phyloP scores from a whole-genome alignment of 2,113 vertebrate species.

The Tympanuchus pallidicinctus region DNA sequence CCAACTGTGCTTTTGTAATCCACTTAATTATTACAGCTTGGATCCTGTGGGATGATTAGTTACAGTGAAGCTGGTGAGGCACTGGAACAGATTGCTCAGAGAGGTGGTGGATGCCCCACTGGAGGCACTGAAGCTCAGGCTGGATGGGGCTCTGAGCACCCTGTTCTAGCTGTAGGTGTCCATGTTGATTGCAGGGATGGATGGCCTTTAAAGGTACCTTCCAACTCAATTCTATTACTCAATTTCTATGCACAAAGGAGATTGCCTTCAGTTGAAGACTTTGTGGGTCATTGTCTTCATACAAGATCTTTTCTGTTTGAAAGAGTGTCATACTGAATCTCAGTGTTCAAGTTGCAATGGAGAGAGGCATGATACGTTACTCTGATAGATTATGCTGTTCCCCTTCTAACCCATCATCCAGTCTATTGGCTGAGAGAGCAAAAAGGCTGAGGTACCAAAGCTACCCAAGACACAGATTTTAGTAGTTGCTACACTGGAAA shows the following conservation, averaged over 20 bases:
- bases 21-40: background rate
- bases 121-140: too few relatives aligned
- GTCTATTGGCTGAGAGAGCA: background rate
- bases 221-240: background rate
- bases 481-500: background rate
- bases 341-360: background rate
- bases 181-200: too few relatives aligned
- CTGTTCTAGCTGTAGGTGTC: too few relatives aligned
- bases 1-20: background rate
- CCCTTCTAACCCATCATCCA: rapidly evolving
- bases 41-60: background rate
- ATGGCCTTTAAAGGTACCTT: too few relatives aligned
- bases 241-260: background rate
- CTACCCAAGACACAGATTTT: background rate
- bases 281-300: background rate
- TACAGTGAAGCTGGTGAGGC: too few relatives aligned
- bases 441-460: background rate
- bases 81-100: too few relatives aligned
- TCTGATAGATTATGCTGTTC: background rate
- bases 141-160: too few relatives aligned
- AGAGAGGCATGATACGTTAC: background rate
- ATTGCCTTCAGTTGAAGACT: background rate
- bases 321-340: background rate
- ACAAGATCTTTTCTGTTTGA: background rate
- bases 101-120: too few relatives aligned